Evolutionary conservation across 1,140 invertebrate species (phyloP), one percentile per base, ranked within the genome.

Genomic region (Paracyclopina nana): DNA sequence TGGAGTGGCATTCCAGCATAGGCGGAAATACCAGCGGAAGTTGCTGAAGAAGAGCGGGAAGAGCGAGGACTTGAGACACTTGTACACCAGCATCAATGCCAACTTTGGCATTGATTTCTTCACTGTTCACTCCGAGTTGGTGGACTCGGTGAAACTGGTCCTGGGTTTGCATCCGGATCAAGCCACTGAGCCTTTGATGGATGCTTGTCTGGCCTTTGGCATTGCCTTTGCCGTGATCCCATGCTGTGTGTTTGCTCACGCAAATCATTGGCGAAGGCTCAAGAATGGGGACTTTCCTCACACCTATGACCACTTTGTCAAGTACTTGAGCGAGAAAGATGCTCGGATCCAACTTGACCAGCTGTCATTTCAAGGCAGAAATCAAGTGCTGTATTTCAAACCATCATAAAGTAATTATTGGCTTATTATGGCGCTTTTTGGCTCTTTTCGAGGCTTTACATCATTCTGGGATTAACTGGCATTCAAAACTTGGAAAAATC

Each of bases 121-220:
- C 9, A 31, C 14, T 9, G 30, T 9, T 31, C 9, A 31, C n/a
- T n/a, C n/a, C n/a, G n/a, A 26, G 24, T 20, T 44, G 42, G 25
- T 18, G 2, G n/a, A 24, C 18, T 18, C 4, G 12, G 12, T 24
- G n/a, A 18, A 14, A 44, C 25, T 44, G 14, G 24, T 20, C 24
- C 16, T 44, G 5, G 46, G 46, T n/a, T 27, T 48, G 46, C 46
- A 48, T 29, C 46, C 46, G 12, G 46, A 48, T 28, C 24, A 48
- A 20, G 46, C 46, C 14, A 48, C 46, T 6, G 46, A 48, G 46
- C 27, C 22, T 41, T 27, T 48, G 25, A 20, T 48, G 9, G 27
- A 48, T 29, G 16, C 22, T 2, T 22, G 11, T 6, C 28, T 48
- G n/a, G 12, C 18, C n/a, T 29, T 27, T 29, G 2, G 22, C 4